Evolutionary conservation across 2,113 vertebrate genomes (phyloP), one percentile per base, ranked within the genome.

Genomic region (Lathamus discolor): DNA sequence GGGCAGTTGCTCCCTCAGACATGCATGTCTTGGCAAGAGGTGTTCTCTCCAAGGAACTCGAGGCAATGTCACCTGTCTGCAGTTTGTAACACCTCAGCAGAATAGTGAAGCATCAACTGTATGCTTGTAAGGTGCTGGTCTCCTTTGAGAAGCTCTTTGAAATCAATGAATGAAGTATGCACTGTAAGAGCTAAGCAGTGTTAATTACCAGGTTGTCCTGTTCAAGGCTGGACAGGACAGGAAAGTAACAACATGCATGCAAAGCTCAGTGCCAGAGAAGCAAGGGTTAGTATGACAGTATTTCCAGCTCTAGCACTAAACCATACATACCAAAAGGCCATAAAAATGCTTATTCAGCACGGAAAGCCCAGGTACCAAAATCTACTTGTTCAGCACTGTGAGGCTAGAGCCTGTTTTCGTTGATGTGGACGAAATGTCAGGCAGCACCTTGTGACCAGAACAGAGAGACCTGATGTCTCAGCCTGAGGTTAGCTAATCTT

Each of bases 201-300:
- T 13, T 55, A 72, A 63, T 0, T 2, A 76, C 15, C 23, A 83
- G 25, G 54, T 31, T 61, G 57, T 49, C 48, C 48, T 49, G 48
- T 49, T 13, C 25, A 29, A 15, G 15, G 13, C 7, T 49, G 22
- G 39, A 43, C 2, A 8, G n/a, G 55, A 76, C 9, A 24, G 27
- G 20, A 51, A 75, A 31, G 11, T 70, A 75, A 68, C n/a, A 75
- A 29, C 39, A 37, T 1, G 0, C 0, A 0, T 0, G 0, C 37
- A 85, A 57, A 74, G 41, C 46, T 62, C 3, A 4, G 35, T 39
- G 11, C 31, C 9, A 2, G 54, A 66, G n/a, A 52, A 70, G 46
- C n/a, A 76, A 89, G 37, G 17, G 52, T 69, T 73, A 64, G 49
- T 22, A 28, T 31, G 24, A 62, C 43, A 49, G 63, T n/a, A 46